Conservation (phyloP, 2,888 invertebrate genomes). For the Cremastinae sp. region DNA sequence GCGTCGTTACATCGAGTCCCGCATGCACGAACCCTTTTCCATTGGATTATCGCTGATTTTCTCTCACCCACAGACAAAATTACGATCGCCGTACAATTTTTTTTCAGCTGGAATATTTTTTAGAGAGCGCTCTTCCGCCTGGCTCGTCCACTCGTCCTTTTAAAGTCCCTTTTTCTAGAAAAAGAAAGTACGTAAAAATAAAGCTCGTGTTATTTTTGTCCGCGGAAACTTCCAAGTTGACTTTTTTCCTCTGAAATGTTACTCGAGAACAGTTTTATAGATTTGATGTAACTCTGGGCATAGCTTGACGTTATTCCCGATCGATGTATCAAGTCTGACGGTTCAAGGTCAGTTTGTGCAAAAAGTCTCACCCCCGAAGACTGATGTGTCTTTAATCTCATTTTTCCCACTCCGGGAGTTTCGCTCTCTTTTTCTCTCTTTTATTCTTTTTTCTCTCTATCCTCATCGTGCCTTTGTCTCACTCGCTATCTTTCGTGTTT, state of each 20-base stretch:
- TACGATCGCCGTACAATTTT: not conserved
- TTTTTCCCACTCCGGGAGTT: not conserved
- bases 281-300: not conserved
- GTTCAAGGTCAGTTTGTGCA: slow-evolving; percentile 35
- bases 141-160: no score
- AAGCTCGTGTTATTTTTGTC: no score
- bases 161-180: no score
- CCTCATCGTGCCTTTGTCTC: not conserved
- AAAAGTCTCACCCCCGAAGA: slow-evolving; percentile 13
- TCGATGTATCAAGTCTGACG: slow-evolving; percentile 36
- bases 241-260: not conserved
- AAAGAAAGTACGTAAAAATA: no score
- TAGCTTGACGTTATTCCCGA: slow-evolving; percentile 15
- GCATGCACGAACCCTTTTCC: not conserved
- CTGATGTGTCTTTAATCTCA: not conserved
- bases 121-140: no score
- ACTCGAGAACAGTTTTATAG: not conserved
- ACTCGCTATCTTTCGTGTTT: no score
- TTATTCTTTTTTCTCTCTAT: no score
- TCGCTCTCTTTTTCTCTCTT: no score
- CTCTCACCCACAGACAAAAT: not conserved
- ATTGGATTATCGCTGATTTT: slow-evolving; percentile 11
- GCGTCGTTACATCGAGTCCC: not conserved
- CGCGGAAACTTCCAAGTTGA: no score
- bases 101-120: not conserved